Base-by-base conservation (phyloP, 2,888 invertebrate genomes). In the Empis stercorea region DNA sequence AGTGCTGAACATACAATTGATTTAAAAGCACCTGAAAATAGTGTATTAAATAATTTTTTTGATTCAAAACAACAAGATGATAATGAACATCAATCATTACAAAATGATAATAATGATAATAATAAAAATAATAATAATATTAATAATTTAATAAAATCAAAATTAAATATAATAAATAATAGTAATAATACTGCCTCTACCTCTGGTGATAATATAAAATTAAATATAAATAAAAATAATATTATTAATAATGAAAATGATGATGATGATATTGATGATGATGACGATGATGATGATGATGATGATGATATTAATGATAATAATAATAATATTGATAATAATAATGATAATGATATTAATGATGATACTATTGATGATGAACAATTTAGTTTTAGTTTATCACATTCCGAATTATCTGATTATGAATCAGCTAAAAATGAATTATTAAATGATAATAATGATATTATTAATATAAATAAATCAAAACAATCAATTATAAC, bases 1-100 rank as follows among this genome's bases (percentile, higher is more conserved):
- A 69, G 73, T 16, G 65, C 73, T 2, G 75, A 75, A 57, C 72
- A 71, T 50, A 71, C 68, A 46, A 62, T 70, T 51, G 69, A 72
- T 47, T 65, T 66, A 36, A 59, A 57, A 20, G 56, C 57, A 23
- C 56, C 70, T 34, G 69, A 71, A 50, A 71, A 70, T 45, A 70
- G 67, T 54, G 67, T 70, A 2, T 60, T 75, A 37, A 74, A 73
- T 45, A 71, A 69, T 51, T 67, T 75, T 46, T 74, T 72, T 52
- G 65, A 66, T 10, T 27, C 45, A 32, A 44, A 36, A 36, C 36
- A 16, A 11, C 37, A 13, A 27, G 2, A 27, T 20, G 20, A 27
- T 11, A 38, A 36, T n/a, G n/a, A n/a, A 37, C 37, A 16, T 3
- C 14, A 36, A 36, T 14, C 3, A 16, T 4, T 9, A 10, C 37